Conservation (phyloP, 2,797 vertebrate genomes). For the Leptoclinus maculatus region DNA sequence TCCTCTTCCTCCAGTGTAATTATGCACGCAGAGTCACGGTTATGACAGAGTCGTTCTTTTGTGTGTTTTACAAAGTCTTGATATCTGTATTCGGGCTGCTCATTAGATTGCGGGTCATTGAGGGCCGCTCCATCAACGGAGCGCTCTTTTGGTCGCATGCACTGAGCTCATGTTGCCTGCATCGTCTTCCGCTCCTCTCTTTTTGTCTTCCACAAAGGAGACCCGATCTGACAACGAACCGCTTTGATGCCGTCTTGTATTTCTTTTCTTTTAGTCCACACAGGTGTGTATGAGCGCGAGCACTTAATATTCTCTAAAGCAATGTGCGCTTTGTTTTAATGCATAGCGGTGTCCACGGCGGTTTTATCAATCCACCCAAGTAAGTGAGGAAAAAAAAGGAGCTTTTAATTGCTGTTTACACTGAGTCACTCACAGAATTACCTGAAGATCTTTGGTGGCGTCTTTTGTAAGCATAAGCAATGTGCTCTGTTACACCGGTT, state of each 20-base stretch:
- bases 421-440: neutral
- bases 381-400: constrained; percentile 3
- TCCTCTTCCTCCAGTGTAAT: constrained; percentile 51
- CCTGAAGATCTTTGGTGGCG: neutral
- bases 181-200: constrained; percentile 27
- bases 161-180: constrained; percentile 21
- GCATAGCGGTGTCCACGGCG: neutral
- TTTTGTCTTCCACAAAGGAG: constrained; percentile 31
- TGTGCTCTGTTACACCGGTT: constrained; percentile 26
- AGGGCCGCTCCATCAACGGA: constrained; percentile 66
- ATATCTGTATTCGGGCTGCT: constrained; percentile 65
- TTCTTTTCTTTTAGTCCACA: neutral
- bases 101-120: constrained; percentile 73
- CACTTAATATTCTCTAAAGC: constrained; percentile 13
- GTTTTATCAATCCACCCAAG: constrained; percentile 13
- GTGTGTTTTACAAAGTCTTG: constrained; percentile 66
- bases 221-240: constrained; percentile 32
- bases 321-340: constrained; percentile 13
- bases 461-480: constrained; percentile 33
- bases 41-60: constrained; percentile 52
- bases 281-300: neutral
- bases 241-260: constrained; percentile 25
- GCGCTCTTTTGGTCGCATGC: constrained; percentile 32
- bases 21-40: constrained; percentile 60
- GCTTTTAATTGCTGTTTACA: constrained; percentile 45